Conservation (phyloP, 1,140 invertebrate species). For the Zaprionus tsacasi region DNA sequence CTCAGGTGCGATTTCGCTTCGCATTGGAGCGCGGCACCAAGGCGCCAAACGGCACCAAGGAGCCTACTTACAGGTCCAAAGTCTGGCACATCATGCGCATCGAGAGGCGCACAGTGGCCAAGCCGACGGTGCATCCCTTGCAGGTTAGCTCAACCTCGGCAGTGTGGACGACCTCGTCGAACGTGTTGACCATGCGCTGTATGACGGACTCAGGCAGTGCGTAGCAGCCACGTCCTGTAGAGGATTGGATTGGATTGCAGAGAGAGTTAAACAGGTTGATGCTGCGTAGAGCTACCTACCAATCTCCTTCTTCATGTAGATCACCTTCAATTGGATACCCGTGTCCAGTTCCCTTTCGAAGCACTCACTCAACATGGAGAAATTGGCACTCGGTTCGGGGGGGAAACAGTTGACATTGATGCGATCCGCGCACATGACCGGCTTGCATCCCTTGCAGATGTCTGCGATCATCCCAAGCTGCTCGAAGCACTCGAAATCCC, state of each 20-base stretch:
- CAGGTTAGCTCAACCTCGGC: slow-evolving; percentile 62
- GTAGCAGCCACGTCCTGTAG: slow-evolving; percentile 57
- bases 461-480: slow-evolving; percentile 23
- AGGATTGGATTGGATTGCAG: no score
- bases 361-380: slow-evolving; percentile 51
- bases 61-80: slow-evolving; percentile 64
- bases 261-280: not conserved
- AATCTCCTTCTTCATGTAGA: slow-evolving; percentile 59
- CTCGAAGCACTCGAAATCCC: slow-evolving; percentile 44
- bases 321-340: slow-evolving; percentile 44
- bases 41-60: not conserved
- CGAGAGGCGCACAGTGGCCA: slow-evolving; percentile 47
- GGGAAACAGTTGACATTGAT: slow-evolving; percentile 63
- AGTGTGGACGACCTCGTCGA: slow-evolving; percentile 41
- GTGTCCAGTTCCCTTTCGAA: slow-evolving; percentile 47
- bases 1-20: slow-evolving; percentile 55
- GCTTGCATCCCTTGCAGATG: slow-evolving; percentile 52
- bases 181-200: slow-evolving; percentile 26
- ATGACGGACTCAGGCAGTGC: slow-evolving; percentile 44
- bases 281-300: slow-evolving; percentile 25
- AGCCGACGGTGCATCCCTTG: slow-evolving; percentile 65
- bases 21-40: slow-evolving; percentile 41
- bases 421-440: slow-evolving; percentile 26
- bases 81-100: slow-evolving; percentile 54
- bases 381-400: slow-evolving; percentile 10